A percentile compares a stretch with the other conserved stretches of the same genome.
These are phyloP conservation scores for Oreochromis grahami DNA, from an alignment of 2,797 vertebrate species.

Conservation along the genomic window DNA sequence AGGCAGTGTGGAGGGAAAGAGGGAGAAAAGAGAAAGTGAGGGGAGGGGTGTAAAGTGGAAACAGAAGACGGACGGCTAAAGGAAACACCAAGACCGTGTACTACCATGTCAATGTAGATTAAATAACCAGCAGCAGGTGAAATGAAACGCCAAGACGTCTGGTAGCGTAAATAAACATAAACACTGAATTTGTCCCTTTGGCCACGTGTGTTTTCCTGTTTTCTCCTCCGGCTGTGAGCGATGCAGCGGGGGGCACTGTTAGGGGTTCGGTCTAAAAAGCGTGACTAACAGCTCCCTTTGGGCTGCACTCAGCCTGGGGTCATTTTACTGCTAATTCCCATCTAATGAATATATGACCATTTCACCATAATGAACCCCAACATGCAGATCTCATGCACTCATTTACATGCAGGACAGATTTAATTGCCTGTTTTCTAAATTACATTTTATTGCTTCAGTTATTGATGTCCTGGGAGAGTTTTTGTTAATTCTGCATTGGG, in stretches of 20 bases:
- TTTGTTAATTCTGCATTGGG: not conserved
- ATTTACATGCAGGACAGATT: conserved; percentile 26
- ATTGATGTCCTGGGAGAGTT: not conserved
- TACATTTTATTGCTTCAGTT: conserved; percentile 19
- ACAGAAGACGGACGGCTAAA: not conserved
- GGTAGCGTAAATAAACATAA: not conserved
- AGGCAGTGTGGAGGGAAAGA: not conserved
- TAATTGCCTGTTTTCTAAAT: conserved; percentile 45
- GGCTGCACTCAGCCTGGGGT: conserved; percentile 60
- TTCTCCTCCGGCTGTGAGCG: conserved; percentile 2
- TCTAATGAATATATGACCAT: conserved; percentile 60
- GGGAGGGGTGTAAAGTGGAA: not conserved
- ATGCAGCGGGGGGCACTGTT: conserved; percentile 20
- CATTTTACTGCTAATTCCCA: conserved; percentile 72
- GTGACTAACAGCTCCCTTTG: conserved; percentile 76
- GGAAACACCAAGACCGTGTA: not conserved
- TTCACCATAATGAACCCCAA: conserved; percentile 53
- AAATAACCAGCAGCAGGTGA: not conserved
- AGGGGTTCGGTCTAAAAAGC: conserved; percentile 63
- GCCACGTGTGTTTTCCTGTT: conserved; percentile 4
- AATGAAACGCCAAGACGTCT: not conserved
- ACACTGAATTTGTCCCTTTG: not conserved
- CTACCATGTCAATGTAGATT: not conserved
- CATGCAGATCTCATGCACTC: conserved; percentile 24
- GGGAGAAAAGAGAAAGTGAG: not conserved